Evolutionary conservation across 2,888 invertebrate species (phyloP).

Genomic region (Busseola fusca): DNA sequence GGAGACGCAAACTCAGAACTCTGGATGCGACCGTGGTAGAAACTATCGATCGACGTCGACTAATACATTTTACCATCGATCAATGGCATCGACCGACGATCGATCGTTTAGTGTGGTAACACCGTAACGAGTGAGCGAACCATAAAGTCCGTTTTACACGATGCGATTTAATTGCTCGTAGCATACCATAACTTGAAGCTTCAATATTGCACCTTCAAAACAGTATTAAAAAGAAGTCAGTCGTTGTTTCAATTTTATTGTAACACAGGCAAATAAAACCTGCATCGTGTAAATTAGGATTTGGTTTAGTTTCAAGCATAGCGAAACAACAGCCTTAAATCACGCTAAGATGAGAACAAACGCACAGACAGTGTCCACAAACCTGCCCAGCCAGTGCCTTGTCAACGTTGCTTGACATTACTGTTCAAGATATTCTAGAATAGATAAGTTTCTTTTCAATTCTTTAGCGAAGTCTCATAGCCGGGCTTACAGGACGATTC

Average conservation of each 20-base stretch:
- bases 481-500: background rate
- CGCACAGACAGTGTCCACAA: background rate
- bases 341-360: conserved; percentile 20
- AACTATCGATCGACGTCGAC: too few relatives aligned
- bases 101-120: too few relatives aligned
- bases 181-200: background rate
- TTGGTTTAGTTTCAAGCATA: conserved; percentile 15
- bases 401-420: background rate
- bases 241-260: background rate
- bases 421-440: background rate
- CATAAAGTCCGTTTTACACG: background rate
- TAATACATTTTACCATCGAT: too few relatives aligned
- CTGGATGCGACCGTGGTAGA: too few relatives aligned
- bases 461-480: background rate
- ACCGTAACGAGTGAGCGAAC: conserved; percentile 5
- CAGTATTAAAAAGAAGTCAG: background rate
- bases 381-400: background rate
- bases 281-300: background rate
- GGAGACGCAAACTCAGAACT: too few relatives aligned
- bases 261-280: background rate
- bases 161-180: background rate
- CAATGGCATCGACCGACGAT: too few relatives aligned
- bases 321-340: conserved; percentile 16
- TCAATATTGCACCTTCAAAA: background rate
- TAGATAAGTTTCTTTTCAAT: background rate